Evolutionary conservation across 2,113 vertebrate genomes (phyloP), one percentile per base, ranked within the genome.

Genomic region (Takifugu bimaculatus): DNA sequence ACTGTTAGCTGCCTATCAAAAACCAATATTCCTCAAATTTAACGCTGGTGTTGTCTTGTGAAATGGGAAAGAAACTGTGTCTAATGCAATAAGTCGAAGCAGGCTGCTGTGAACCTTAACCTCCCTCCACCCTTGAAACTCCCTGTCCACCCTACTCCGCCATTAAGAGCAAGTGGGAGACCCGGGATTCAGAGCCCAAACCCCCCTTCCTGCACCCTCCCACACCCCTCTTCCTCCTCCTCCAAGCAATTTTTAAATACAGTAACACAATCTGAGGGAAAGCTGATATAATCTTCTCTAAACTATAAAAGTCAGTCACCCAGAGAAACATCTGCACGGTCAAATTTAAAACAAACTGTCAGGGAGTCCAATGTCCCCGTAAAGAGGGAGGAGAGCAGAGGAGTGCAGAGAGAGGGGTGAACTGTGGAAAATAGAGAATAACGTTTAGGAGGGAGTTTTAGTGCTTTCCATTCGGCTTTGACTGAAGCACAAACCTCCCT

Each of bases 321-420:
- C 90, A 77, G 72, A 91, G 89, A 90, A 92, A 92, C 91, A 92
- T 92, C 91, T 92, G 91, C 91, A 90, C 59, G 88, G 88, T 91
- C 90, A 91, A 90, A 92, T 92, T 91, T 91, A 91, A 93, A 93
- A 93, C 90, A 93, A 93, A 91, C 90, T 91, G 90, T 91, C 89
- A 83, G 86, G 84, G 91, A 88, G 86, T 91, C 87, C 69, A 79
- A 79, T 92, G 90, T 91, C 91, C 89, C 87, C 78, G 89, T 92
- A 91, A 92, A 92, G 82, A 78, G 72, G 60, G 78, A 81, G 70
- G 63, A 20, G 74, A 72, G 68, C 44, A 14, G 51, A 65, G 59
- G 45, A 26, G 50, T 42, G 42, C 39, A 26, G 49, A 59, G 28
- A 44, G 50, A 63, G 62, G 71, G 70, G 66, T 28, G 61, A 68